These are phyloP conservation scores for Tribolium freemani DNA, from an alignment of 2,888 invertebrate species.

Conservation along the genomic window DNA sequence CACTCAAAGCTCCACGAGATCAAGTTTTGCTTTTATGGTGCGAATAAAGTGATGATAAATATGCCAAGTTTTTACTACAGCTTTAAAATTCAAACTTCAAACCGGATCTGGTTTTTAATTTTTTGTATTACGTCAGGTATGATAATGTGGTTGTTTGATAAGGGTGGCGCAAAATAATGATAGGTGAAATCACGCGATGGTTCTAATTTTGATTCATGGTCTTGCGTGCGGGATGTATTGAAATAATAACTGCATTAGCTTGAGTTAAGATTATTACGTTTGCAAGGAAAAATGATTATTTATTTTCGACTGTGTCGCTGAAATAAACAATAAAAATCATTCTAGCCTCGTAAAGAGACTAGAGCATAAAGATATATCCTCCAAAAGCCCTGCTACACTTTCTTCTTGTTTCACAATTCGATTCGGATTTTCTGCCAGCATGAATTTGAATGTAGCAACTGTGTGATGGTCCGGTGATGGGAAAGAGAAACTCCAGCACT, in stretches of 20 bases:
- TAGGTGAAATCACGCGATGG: background rate
- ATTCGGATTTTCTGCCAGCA: background rate
- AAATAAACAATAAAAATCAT: too few relatives aligned
- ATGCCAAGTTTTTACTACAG: background rate
- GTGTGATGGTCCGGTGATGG: too few relatives aligned
- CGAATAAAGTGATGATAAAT: background rate
- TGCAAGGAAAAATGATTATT: background rate
- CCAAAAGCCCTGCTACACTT: background rate
- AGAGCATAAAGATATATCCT: background rate
- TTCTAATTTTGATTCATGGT: background rate
- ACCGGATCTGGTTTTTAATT: background rate
- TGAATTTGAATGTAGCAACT: background rate
- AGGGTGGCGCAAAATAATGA: background rate
- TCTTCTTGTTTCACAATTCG: background rate
- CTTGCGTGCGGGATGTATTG: background rate
- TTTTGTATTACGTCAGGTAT: background rate
- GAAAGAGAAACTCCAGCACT: too few relatives aligned
- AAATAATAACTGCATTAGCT: background rate
- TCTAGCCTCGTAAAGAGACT: background rate
- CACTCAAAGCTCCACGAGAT: background rate
- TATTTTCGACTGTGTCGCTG: too few relatives aligned
- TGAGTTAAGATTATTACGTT: background rate
- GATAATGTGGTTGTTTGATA: background rate
- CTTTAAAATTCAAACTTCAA: background rate
- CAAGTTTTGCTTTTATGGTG: background rate